Evolutionary conservation across 2,888 invertebrate genomes (phyloP), one percentile per base, ranked within the genome.

Genomic region (Synergus umbraculus): DNA sequence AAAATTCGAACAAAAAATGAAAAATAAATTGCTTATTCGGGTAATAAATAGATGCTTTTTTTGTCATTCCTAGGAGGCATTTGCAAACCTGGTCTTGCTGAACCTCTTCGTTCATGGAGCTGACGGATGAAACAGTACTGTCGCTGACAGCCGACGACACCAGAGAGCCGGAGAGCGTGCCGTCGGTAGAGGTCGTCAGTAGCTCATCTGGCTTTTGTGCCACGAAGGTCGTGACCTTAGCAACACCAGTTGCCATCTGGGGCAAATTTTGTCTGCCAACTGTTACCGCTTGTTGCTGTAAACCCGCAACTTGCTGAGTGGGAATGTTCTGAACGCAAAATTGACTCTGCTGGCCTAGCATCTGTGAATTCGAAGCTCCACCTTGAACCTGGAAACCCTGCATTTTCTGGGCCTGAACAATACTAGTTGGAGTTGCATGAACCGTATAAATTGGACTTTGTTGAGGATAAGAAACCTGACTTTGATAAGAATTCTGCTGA

Each of bases 71-170:
- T 89, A 89, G 85, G 87, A 88, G 87, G 87, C 87, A 85, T 88
- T 73, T 78, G 87, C 92, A 91, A 92, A 92, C 92, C 92, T 92
- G 92, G 82, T 92, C 91, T 86, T 89, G 91, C 81, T 91, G 91
- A 78, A 86, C 87, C 81, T 91, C 91, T 85, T 90, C 90, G 83
- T 87, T 84, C 83, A 89, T 87, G 81, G 90, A 90, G 84, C 91
- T 88, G 86, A 88, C 80, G 80, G 89, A 89, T 43, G 91, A 89
- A 85, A 88, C 86, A 69, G 87, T 89, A 84, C 88, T 87, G 85
- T 90, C 91, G 83, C 80, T 82, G 80, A 82, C 79, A 76, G 81
- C 82, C 64, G 84, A 83, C n/a, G 83, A 83, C 43, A 82, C 81
- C 76, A 89, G 81, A 46, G 90, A 88, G 65, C 89, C 87, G 78